Conservation (phyloP, 2,113 vertebrate species). For the Colinus virginianus region DNA sequence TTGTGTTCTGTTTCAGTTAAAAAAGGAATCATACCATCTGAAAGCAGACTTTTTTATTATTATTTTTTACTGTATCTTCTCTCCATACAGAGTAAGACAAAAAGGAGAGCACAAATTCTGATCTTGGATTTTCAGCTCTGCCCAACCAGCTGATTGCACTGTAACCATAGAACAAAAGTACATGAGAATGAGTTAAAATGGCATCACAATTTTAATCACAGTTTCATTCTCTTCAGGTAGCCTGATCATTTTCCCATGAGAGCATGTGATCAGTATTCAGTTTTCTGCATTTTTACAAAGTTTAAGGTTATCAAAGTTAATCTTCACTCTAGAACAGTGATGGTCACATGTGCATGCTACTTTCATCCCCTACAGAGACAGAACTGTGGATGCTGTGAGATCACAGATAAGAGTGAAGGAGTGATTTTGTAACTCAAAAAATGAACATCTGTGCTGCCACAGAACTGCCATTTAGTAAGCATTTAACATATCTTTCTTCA, state of each 20-base stretch:
- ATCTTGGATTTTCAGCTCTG: neutral
- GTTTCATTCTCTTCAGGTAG: neutral
- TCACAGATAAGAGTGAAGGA: accelerated
- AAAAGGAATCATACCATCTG: neutral
- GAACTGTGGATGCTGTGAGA: conserved; percentile 69
- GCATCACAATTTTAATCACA: neutral
- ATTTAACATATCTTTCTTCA: neutral
- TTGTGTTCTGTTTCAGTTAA: neutral
- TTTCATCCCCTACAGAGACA: conserved; percentile 78
- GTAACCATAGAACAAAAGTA: neutral
- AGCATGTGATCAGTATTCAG: neutral
- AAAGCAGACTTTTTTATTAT: neutral
- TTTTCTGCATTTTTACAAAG: neutral
- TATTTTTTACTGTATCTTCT: neutral
- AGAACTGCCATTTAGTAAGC: neutral
- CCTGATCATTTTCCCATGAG: neutral
- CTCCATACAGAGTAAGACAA: accelerated
- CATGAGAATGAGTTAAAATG: accelerated
- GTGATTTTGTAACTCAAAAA: neutral
- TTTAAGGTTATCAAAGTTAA: neutral
- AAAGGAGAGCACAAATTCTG: neutral
- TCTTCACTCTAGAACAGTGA: conserved; percentile 73
- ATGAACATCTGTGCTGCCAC: neutral
- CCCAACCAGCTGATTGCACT: neutral
- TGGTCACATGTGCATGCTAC: conserved; percentile 81